A percentile compares a stretch with the other conserved stretches of the same genome.
Conservation (phyloP, 2,113 vertebrate genomes). For the Gobiocypris rarus region DNA sequence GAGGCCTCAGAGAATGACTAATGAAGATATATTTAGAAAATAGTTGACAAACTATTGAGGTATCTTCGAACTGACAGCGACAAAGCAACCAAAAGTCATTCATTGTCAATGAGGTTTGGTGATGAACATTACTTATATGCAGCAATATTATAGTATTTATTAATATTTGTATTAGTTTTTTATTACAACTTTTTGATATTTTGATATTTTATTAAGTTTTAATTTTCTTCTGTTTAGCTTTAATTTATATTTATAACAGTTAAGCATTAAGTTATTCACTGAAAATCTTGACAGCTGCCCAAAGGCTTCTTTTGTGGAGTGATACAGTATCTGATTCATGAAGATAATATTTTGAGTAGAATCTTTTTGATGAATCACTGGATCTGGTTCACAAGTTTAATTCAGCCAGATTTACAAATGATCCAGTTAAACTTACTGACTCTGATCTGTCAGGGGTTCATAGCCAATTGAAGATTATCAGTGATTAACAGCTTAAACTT, state of each 20-base stretch:
- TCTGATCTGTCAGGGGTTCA: too few relatives aligned
- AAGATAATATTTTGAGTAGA: not conserved
- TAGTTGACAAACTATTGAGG: not conserved
- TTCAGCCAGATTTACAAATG: not conserved
- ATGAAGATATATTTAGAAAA: not conserved
- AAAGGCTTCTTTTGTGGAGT: too few relatives aligned
- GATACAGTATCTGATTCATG: not conserved
- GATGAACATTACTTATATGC: too few relatives aligned
- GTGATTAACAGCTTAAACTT: too few relatives aligned
- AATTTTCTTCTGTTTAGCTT: too few relatives aligned
- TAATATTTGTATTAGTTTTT: not conserved
- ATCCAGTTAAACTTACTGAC: not conserved
- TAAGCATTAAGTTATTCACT: not conserved
- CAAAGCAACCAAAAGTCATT: not conserved
- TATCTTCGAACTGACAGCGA: not conserved
- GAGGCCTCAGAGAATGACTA: conserved; percentile 23
- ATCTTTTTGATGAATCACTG: not conserved
- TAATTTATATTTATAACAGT: too few relatives aligned
- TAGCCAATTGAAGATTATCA: not conserved
- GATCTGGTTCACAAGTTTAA: not conserved
- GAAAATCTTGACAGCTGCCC: not conserved
- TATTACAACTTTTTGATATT: too few relatives aligned
- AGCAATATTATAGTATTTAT: not conserved
- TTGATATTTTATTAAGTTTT: too few relatives aligned
- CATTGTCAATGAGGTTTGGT: too few relatives aligned